Evolutionary conservation across 2,113 vertebrate species (phyloP), one percentile per base, ranked within the genome.

Genomic region (Pleuronectes platessa): DNA sequence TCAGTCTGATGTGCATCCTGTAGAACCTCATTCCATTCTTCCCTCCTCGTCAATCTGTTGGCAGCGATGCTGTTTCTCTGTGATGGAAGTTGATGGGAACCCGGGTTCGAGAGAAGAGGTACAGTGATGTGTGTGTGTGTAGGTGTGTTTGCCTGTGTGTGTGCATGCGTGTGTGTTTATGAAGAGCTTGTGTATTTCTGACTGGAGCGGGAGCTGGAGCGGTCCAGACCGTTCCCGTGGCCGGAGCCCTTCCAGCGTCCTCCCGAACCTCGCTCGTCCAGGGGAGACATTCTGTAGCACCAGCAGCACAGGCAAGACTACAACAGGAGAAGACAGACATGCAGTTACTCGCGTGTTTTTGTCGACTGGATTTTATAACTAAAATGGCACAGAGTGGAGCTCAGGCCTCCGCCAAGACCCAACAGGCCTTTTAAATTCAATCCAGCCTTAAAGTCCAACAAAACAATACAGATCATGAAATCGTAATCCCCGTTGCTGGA

Each of bases 281-380:
- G 93, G 0, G 94, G 94, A 8, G 92, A 92, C 0, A 93, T 93
- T 31, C 95, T 90, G 83, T 96, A 95, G 92, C 96, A 97, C 96
- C 96, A 97, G 91, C 96, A 97, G 90, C 96, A 97, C 84, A 97
- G 94, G 78, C 96, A 97, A 0, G 96, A 97, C 96, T 97, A 53
- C 3, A 2, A 51, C 2, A 2, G 54, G 45, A 86, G 81, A 78
- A 66, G 14, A 86, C 63, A 90, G 26, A 58, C 27, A 54, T 20
- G 14, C 1, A 56, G 5, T 59, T 37, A 65, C 37, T 49, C 9
- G 10, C 2, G 8, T 4, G 0, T 20, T 47, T 65, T 56, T 61
- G 21, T 40, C 62, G 3, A 24, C 21, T 23, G 3, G 2, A 1
- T 15, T 53, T 62, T 24, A 1, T 17, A 14, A 27, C 10, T 51